Evolutionary conservation across 2,888 invertebrate species (phyloP), one percentile per base, ranked within the genome.

Genomic region (Luperina testacea): DNA sequence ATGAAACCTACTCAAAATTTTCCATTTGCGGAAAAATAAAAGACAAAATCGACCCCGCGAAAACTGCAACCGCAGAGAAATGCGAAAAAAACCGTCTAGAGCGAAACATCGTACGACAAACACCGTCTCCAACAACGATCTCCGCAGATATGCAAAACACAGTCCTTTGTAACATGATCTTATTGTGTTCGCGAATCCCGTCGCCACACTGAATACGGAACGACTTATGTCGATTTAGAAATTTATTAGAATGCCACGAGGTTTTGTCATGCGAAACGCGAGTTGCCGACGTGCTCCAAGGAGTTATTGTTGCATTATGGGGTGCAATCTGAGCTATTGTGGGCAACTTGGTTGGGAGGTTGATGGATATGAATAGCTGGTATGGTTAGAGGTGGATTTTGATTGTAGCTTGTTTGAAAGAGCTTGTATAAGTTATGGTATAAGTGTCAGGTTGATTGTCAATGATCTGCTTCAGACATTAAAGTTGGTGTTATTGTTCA

Each of bases 141-240:
- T 92, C 91, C 89, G 91, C 92, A 94, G 96, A 96, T 95, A 96
- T 96, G 95, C 95, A 96, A 95, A 96, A 92, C 94, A 90, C 87
- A 90, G 92, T 93, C 93, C 95, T 95, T 96, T 96, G 96, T 94
- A 95, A 95, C 95, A 95, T 94, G 96, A 97, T 97, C 95, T 95
- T 95, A 96, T 97, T 96, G 96, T 96, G 95, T 93, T 93, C 92
- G 87, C 90, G 93, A 95, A 93, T 93, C 92, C 90, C 89, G 89
- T 87, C 90, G 92, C 92, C 90, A 89, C 86, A 90, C 92, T 93
- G 96, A 95, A 96, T 96, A 95, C 95, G 92, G 94, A 96, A 96
- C 95, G 92, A 93, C 92, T 94, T 93, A 94, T 92, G 95, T 95
- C 96, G 96, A 96, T 96, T 96, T 95, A 94, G 94, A 95, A 96